These are phyloP conservation scores for Acanthaster planci DNA, from an alignment of 35 echinoderm and acorn worm species.

Conservation along the genomic window DNA sequence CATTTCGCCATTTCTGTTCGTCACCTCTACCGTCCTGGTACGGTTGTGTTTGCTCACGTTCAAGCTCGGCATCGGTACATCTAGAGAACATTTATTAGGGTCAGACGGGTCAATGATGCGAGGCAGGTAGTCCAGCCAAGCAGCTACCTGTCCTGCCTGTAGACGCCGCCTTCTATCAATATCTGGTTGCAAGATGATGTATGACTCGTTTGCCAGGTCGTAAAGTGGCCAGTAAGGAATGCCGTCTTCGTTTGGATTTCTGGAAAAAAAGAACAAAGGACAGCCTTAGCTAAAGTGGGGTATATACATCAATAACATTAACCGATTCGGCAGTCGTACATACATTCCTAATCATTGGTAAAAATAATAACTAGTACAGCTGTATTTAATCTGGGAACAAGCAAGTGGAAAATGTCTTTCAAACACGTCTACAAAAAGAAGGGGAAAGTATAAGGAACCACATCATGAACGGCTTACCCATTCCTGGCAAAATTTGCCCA, in stretches of 20 bases:
- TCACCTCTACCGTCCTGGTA: neutral
- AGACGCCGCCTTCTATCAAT: neutral
- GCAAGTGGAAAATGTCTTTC: no score
- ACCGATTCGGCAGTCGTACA: no score
- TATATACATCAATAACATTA: no score
- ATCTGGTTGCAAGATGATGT: slow-evolving; percentile 25
- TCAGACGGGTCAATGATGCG: neutral
- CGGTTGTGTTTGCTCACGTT: neutral
- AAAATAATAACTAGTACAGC: no score
- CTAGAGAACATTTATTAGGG: neutral
- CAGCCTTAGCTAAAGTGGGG: no score
- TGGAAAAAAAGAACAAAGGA: neutral
- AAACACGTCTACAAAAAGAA: no score
- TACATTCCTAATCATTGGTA: no score
- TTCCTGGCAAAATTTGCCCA: slow-evolving; percentile 36
- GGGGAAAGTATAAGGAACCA: no score
- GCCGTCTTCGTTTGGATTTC: slow-evolving; percentile 28
- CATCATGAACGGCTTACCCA: slow-evolving; percentile 10
- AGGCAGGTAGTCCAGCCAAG: slow-evolving; percentile 23
- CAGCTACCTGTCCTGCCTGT: neutral
- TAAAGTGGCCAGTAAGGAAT: slow-evolving; percentile 21
- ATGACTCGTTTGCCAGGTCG: neutral
- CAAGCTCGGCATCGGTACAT: neutral
- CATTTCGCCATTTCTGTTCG: neutral
- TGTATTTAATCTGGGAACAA: no score